Conservation (phyloP, 1,140 invertebrate species). For the Chlorops oryzae region DNA sequence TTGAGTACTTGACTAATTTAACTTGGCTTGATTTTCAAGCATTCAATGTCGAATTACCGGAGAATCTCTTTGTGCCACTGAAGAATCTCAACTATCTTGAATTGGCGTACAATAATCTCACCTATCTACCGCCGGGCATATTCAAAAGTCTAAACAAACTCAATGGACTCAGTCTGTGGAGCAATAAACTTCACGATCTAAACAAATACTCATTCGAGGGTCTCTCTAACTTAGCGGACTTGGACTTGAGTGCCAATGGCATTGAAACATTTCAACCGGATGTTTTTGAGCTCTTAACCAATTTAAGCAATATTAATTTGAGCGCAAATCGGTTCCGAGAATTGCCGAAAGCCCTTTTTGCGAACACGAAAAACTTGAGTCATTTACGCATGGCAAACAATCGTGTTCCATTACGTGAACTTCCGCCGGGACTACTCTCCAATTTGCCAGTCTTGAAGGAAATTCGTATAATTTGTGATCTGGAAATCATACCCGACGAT, state of each 20-base stretch:
- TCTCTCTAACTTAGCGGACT: constrained; percentile 52
- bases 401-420: constrained; percentile 50
- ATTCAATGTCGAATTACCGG: constrained; percentile 55
- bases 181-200: constrained; percentile 56
- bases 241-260: constrained; percentile 59
- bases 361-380: constrained; percentile 51
- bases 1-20: constrained; percentile 54
- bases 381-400: constrained; percentile 54
- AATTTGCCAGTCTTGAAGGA: constrained; percentile 52
- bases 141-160: constrained; percentile 56
- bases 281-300: constrained; percentile 54
- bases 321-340: constrained; percentile 55
- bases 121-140: constrained; percentile 52
- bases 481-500: constrained; percentile 50
- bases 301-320: constrained; percentile 56
- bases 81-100: constrained; percentile 56
- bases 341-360: constrained; percentile 56
- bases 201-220: constrained; percentile 55
- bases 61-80: constrained; percentile 52
- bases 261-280: constrained; percentile 53
- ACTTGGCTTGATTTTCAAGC: constrained; percentile 55
- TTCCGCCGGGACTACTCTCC: constrained; percentile 54
- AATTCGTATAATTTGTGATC: constrained; percentile 48
- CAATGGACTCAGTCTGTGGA: constrained; percentile 56
- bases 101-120: constrained; percentile 56